Evolutionary conservation across 2,888 invertebrate genomes (phyloP), one percentile per base, ranked within the genome.

Genomic region (Hemistola chrysoprasaria): DNA sequence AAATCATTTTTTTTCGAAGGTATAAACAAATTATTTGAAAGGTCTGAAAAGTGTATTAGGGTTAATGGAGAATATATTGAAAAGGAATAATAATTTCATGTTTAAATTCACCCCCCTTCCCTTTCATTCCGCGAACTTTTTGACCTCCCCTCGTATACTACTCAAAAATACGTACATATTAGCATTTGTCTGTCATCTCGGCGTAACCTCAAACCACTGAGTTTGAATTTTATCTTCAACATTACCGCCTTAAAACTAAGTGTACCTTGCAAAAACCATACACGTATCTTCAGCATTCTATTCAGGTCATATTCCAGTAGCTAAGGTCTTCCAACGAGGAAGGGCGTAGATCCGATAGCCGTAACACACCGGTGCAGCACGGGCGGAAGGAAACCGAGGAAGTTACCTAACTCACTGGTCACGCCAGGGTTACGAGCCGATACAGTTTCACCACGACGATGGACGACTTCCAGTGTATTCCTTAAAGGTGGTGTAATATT

Each of bases 381-480:
- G 40, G 21, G 36, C 59, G 69, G 66, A 68, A 66, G 69, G 65
- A 68, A 68, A 53, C 55, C 29, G 37, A 54, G 61, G 56, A 53
- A 55, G 60, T 68, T 67, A 62, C 61, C 53, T 59, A 63, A 65
- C 57, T 33, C 21, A 16, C 20, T 26, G 27, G 57, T 49, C 65
- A 69, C 65, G 69, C 59, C 43, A 47, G 53, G 50, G 47, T 51
- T 53, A 51, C 45, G 36, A 45, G 35, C 35, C 40, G 48, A 38
- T 47, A 47, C 38, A 47, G 26, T 40, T 42, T 31, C 24, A 22
- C 32, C 37, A 34, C 38, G 35, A 41, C 34, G 21, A 10, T 32
- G 6, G 10, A 27, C 6, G 3, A 10, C 8, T 30, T 10, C 21
- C 16, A 16, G 21, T 20, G 11, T 9, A 36, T 29, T 22, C 3